phyloP scores from a whole-genome alignment of 1,140 invertebrate genomes.

The Papilio machaon region DNA sequence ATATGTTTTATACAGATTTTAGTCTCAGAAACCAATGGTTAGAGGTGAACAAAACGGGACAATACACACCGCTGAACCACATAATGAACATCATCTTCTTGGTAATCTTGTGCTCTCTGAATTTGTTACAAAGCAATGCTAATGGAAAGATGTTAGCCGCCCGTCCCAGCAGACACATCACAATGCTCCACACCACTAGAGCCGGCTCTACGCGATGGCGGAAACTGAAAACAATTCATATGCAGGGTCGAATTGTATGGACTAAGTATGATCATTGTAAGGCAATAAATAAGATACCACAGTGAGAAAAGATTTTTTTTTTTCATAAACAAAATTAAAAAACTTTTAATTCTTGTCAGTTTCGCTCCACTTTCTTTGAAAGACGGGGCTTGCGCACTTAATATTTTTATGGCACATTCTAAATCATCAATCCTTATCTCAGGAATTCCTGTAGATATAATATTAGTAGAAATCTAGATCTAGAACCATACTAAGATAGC shows the following conservation, averaged over 20 bases:
- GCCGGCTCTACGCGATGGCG: conserved; percentile 91
- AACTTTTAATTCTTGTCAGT: no score
- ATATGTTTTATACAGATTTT: no score
- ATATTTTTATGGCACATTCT: no score
- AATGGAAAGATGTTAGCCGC: conserved; percentile 99
- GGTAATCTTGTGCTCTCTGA: conserved; percentile 98
- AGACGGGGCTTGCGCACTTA: no score
- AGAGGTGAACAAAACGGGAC: not conserved
- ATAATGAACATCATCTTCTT: conserved; percentile 99
- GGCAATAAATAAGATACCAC: no score
- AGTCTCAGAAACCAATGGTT: no score
- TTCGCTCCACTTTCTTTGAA: no score
- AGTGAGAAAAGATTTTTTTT: no score
- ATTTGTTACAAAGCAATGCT: conserved; percentile 96
- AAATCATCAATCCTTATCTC: no score
- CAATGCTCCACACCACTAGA: conserved; percentile 95
- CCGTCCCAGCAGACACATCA: conserved; percentile 95
- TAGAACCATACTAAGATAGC: not conserved
- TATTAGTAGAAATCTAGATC: no score
- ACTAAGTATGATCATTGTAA: not conserved
- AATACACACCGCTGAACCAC: conserved; percentile 95
- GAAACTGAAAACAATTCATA: conserved; percentile 86
- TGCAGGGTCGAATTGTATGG: not conserved
- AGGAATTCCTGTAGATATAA: no score
- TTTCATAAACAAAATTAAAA: no score